phyloP scores from a whole-genome alignment of 1,140 invertebrate genomes.

The Trachymyrmex cornetzi region DNA sequence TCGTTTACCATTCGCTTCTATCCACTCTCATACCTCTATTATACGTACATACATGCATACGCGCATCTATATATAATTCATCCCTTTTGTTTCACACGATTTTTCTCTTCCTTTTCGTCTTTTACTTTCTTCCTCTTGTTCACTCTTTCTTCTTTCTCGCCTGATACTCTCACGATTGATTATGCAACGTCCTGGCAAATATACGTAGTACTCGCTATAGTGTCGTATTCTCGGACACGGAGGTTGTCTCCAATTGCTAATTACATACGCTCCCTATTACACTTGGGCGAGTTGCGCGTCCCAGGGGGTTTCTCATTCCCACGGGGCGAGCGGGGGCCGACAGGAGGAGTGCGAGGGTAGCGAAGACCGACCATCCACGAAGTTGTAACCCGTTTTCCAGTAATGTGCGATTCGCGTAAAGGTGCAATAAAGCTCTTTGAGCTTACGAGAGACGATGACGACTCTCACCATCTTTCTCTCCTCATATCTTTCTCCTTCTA shows the following conservation, averaged over 20 bases:
- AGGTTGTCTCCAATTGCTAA: conserved; percentile 78
- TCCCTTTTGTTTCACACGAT: conserved; percentile 29
- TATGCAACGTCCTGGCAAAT: conserved; percentile 79
- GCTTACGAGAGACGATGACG: conserved; percentile 66
- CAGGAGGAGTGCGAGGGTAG: not conserved
- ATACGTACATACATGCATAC: conserved; percentile 68
- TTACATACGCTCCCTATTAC: conserved; percentile 72
- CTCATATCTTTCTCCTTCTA: conserved; percentile 8
- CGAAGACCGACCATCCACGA: not conserved
- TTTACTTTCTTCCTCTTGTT: conserved; percentile 25
- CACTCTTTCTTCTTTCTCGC: conserved; percentile 27
- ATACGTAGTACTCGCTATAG: conserved; percentile 69
- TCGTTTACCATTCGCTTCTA: conserved; percentile 70
- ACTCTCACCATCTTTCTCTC: conserved; percentile 19
- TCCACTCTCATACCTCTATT: conserved; percentile 36
- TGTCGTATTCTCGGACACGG: conserved; percentile 66
- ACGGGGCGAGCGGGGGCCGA: not conserved
- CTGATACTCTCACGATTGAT: conserved; percentile 70
- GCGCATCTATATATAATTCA: conserved; percentile 64
- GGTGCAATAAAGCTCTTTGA: conserved; percentile 73
- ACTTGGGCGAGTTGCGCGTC: conserved; percentile 19
- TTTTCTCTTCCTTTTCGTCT: conserved; percentile 25
- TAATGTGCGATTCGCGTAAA: conserved; percentile 54
- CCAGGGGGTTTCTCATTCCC: not conserved
- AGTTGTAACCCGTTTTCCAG: conserved; percentile 37